Percentiles rank a stretch among this genome's conserved stretches.
Conservation (phyloP, 2,888 invertebrate species). For the Ectobius pallidus region DNA sequence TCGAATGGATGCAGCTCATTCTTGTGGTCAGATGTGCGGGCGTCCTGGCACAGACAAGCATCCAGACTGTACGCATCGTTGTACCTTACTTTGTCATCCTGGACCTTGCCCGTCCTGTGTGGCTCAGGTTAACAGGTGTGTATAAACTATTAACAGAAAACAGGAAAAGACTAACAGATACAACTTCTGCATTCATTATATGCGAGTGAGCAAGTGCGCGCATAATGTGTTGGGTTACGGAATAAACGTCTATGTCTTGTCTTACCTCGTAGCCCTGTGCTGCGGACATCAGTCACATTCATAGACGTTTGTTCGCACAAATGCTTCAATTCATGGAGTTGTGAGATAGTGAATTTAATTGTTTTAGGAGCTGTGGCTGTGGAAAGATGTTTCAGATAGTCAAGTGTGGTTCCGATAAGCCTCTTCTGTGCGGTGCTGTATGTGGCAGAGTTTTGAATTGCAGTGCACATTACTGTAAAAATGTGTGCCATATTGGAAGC, state of each 20-base stretch:
- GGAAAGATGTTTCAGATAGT: constrained; percentile 71
- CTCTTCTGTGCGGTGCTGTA: constrained; percentile 73
- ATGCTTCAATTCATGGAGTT: too few species aligned
- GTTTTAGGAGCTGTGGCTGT: constrained; percentile 79
- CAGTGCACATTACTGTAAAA: constrained; percentile 73
- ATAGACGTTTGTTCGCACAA: too few species aligned
- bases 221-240: too few species aligned
- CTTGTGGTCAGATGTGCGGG: constrained; percentile 89
- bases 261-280: too few species aligned
- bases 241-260: too few species aligned
- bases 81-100: constrained; percentile 87
- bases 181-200: too few species aligned
- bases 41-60: constrained; percentile 58
- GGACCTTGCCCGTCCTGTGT: constrained; percentile 93
- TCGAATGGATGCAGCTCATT: constrained; percentile 83
- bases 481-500: constrained; percentile 77
- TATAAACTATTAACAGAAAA: too few species aligned
- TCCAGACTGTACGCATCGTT: constrained; percentile 58
- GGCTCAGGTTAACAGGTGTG: constrained; percentile 69
- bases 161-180: too few species aligned
- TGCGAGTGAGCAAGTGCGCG: too few species aligned
- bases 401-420: constrained; percentile 73
- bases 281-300: too few species aligned
- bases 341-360: too few species aligned
- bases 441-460: constrained; percentile 82